phyloP scores from a whole-genome alignment of 2,797 vertebrate genomes.

The Brotogeris chrysoptera region DNA sequence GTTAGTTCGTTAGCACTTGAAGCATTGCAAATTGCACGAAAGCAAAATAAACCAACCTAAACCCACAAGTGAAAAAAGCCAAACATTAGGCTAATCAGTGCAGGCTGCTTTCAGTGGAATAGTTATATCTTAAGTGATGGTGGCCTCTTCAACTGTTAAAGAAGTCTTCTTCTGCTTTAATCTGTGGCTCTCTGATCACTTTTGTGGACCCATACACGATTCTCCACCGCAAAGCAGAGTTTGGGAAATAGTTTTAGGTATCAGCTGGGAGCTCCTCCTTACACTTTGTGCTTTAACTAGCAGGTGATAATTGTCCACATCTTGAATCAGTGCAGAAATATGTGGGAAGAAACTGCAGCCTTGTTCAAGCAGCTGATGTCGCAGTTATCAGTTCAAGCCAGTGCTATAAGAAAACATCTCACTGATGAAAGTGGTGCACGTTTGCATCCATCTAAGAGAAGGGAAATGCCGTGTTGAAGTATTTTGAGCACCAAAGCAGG shows the following conservation, averaged over 20 bases:
- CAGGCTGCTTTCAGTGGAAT: not conserved
- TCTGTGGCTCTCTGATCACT: not conserved
- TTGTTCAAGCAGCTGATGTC: not conserved
- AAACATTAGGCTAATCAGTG: not conserved
- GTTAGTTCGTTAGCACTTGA: not conserved
- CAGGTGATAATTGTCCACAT: not conserved
- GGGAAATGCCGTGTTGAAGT: not conserved
- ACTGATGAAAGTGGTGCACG: rapidly evolving
- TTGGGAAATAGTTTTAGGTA: not conserved
- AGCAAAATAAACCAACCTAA: not conserved
- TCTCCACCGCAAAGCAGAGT: not conserved
- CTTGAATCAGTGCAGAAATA: not conserved
- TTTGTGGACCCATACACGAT: not conserved
- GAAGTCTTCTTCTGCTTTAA: not conserved
- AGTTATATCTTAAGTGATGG: not conserved
- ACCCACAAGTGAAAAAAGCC: not conserved
- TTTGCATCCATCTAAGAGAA: not conserved
- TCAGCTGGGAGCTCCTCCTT: not conserved
- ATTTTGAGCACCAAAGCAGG: not conserved
- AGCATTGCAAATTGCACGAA: not conserved
- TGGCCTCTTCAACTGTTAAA: not conserved
- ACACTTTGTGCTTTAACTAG: not conserved
- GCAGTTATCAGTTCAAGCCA: not conserved
- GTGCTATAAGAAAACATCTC: not conserved
- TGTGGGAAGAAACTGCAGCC: not conserved